Conservation (phyloP, 2,113 vertebrate genomes). For the Dipodomys spectabilis region DNA sequence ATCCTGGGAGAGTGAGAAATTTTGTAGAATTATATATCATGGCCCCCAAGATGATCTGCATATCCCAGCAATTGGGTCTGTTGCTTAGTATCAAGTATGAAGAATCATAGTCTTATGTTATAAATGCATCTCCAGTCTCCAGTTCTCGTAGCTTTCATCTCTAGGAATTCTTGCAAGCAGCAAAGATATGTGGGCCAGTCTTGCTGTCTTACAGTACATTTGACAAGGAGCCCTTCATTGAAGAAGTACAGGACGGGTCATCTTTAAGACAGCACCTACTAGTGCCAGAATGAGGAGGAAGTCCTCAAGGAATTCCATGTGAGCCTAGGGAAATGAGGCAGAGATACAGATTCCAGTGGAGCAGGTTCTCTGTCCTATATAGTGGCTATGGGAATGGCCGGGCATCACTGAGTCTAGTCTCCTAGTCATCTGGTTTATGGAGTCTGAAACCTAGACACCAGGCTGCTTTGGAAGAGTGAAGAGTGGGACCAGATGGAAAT, state of each 20-base stretch:
- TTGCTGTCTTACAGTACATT: not conserved
- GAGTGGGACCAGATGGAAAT: not conserved
- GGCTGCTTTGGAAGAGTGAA: not conserved
- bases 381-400: not conserved
- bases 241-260: not conserved
- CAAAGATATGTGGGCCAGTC: not conserved
- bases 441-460: not conserved
- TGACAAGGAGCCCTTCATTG: not conserved
- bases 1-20: not conserved
- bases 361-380: not conserved
- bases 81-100: not conserved
- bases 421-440: not conserved
- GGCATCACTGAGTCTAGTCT: not conserved
- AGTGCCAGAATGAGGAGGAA: not conserved
- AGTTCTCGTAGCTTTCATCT: not conserved
- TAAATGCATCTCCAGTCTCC: not conserved
- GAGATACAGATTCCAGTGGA: not conserved
- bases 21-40: not conserved
- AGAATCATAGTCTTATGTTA: conserved; percentile 8
- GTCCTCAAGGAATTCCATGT: not conserved
- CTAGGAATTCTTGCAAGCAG: not conserved
- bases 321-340: not conserved
- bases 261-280: rapidly evolving
- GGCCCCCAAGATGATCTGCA: not conserved
- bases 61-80: not conserved